A percentile compares a stretch with the other conserved stretches of the same genome.
phyloP scores from a whole-genome alignment of 2,888 invertebrate species.

The Lasioglossum malachurum region DNA sequence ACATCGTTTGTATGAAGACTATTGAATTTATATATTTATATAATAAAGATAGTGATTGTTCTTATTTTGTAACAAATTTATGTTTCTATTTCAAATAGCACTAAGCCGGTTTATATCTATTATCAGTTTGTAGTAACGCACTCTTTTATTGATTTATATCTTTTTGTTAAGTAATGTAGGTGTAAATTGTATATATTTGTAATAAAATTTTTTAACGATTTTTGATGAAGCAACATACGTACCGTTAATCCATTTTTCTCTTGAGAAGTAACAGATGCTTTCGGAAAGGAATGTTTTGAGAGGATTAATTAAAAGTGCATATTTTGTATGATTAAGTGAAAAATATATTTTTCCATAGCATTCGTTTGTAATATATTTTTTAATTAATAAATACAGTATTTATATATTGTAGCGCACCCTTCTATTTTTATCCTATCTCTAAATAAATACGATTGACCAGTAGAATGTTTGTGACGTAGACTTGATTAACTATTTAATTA shows the following conservation, averaged over 20 bases:
- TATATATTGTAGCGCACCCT: constrained; percentile 57
- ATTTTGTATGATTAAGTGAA: constrained; percentile 23
- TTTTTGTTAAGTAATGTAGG: constrained; percentile 35
- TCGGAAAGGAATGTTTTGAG: constrained; percentile 2
- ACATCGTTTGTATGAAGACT: constrained; percentile 26
- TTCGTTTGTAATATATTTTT: constrained; percentile 70
- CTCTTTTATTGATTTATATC: constrained; percentile 23
- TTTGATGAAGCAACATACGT: constrained; percentile 13
- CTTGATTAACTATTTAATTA: constrained; percentile 31
- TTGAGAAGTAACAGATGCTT: background rate
- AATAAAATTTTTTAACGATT: constrained; percentile 24
- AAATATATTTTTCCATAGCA: constrained; percentile 26
- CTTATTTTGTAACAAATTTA: constrained; percentile 29
- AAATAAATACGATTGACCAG: background rate
- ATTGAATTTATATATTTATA: constrained; percentile 48
- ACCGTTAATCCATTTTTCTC: constrained; percentile 14
- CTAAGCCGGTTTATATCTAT: constrained; percentile 22
- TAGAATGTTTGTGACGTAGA: constrained; percentile 8
- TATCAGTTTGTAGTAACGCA: constrained; percentile 29
- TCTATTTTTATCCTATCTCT: constrained; percentile 59
- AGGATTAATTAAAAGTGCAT: constrained; percentile 21
- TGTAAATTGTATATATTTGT: constrained; percentile 21
- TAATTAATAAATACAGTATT: constrained; percentile 75
- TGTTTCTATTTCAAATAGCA: constrained; percentile 28
- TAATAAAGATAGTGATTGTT: constrained; percentile 26